Conservation (phyloP, 1,140 invertebrate species). For the Zaprionus ornatus region DNA sequence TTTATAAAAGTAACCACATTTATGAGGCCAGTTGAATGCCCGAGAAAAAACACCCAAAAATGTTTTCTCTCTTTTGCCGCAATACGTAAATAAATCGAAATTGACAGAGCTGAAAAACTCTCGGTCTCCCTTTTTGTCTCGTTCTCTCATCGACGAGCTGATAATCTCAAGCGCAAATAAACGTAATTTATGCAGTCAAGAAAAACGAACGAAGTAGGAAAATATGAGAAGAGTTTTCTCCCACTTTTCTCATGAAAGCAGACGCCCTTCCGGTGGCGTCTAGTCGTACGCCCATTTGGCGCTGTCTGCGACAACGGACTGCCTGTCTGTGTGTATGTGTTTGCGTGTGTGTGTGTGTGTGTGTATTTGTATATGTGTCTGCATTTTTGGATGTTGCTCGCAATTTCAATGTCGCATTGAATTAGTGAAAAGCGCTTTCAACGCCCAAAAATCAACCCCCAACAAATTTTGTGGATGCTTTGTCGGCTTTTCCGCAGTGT, state of each 20-base stretch:
- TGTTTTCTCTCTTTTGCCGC: background rate
- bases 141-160: conserved; percentile 44
- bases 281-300: conserved; percentile 51
- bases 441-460: conserved; percentile 78
- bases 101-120: conserved; percentile 19
- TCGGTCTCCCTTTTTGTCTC: background rate
- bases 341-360: background rate
- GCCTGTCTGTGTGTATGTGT: background rate
- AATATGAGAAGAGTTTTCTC: conserved; percentile 10
- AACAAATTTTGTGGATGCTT: conserved; percentile 46
- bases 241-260: conserved; percentile 39
- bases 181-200: conserved; percentile 71
- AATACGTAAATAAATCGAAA: conserved; percentile 15
- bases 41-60: background rate
- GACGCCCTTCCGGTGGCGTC: conserved; percentile 76
- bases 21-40: conserved; percentile 25
- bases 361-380: conserved; percentile 27
- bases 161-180: conserved; percentile 71
- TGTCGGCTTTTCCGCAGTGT: conserved; percentile 53
- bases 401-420: conserved; percentile 83
- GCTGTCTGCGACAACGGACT: conserved; percentile 23
- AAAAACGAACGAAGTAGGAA: conserved; percentile 11
- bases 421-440: conserved; percentile 81
- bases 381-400: conserved; percentile 59
- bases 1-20: conserved; percentile 37